Evolutionary conservation across 2,113 vertebrate genomes (phyloP).

Genomic region (Indri indri): DNA sequence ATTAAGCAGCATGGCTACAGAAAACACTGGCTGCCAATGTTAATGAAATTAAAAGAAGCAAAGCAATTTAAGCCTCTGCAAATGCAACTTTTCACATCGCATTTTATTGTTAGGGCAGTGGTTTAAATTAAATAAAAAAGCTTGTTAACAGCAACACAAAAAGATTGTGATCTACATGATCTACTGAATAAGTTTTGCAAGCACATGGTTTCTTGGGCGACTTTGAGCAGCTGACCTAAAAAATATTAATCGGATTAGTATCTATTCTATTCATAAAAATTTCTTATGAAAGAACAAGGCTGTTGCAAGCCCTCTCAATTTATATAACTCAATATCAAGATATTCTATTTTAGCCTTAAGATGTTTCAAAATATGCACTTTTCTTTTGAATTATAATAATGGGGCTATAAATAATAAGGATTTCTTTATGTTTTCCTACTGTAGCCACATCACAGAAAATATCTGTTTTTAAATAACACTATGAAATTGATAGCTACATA

Average conservation of each 20-base stretch:
- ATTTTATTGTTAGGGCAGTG: constrained; percentile 22
- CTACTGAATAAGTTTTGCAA: constrained; percentile 35
- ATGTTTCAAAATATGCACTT: background rate
- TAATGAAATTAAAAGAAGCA: background rate
- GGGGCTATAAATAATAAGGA: background rate
- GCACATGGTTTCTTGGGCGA: constrained; percentile 24
- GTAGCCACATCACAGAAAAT: constrained; percentile 4
- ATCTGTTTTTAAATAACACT: background rate
- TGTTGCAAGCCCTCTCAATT: constrained; percentile 16
- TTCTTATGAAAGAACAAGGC: constrained; percentile 4
- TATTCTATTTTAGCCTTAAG: background rate
- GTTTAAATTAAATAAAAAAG: constrained; percentile 46
- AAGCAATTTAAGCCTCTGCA: background rate
- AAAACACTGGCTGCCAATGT: background rate
- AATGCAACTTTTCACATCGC: background rate
- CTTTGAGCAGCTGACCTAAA: constrained; percentile 53
- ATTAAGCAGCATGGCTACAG: background rate
- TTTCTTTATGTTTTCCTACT: background rate
- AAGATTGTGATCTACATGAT: background rate
- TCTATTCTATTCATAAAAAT: constrained; percentile 39
- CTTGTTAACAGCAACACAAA: background rate
- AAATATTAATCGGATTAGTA: constrained; percentile 47
- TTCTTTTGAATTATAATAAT: constrained; percentile 36
- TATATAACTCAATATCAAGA: constrained; percentile 19
- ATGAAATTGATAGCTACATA: background rate